Evolutionary conservation across 2,113 vertebrate species (phyloP).

Genomic region (Myrmecophaga tridactyla): DNA sequence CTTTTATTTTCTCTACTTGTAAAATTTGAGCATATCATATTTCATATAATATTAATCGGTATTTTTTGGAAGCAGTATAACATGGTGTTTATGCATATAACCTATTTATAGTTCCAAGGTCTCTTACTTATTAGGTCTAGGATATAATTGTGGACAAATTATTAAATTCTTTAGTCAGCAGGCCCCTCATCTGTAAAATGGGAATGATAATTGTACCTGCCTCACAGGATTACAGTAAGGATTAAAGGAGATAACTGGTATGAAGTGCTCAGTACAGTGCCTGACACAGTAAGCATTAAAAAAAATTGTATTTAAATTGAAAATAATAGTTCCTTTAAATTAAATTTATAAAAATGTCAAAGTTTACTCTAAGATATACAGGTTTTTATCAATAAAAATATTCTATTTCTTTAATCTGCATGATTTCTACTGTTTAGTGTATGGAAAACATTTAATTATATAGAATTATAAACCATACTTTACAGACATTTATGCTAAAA

Average conservation of each 20-base stretch:
- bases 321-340: constrained; percentile 42
- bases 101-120: neutral
- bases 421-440: constrained; percentile 29
- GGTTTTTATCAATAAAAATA: constrained; percentile 43
- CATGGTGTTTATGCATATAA: constrained; percentile 1
- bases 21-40: neutral
- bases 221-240: constrained; percentile 16
- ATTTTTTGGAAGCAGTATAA: constrained; percentile 24
- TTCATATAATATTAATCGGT: constrained; percentile 38
- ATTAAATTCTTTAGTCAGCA: neutral
- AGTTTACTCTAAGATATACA: neutral
- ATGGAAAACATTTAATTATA: neutral
- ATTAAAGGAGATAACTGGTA: constrained; percentile 34
- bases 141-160: neutral
- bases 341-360: constrained; percentile 38
- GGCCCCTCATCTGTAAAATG: neutral
- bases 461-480: constrained; percentile 9
- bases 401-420: neutral
- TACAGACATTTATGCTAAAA: constrained; percentile 46
- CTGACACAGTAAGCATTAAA: neutral
- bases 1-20: constrained; percentile 30
- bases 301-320: constrained; percentile 24
- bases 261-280: neutral
- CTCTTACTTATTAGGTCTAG: neutral
- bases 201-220: neutral